phyloP scores from a whole-genome alignment of 2,888 invertebrate species.

The Hypomecis atomaria region DNA sequence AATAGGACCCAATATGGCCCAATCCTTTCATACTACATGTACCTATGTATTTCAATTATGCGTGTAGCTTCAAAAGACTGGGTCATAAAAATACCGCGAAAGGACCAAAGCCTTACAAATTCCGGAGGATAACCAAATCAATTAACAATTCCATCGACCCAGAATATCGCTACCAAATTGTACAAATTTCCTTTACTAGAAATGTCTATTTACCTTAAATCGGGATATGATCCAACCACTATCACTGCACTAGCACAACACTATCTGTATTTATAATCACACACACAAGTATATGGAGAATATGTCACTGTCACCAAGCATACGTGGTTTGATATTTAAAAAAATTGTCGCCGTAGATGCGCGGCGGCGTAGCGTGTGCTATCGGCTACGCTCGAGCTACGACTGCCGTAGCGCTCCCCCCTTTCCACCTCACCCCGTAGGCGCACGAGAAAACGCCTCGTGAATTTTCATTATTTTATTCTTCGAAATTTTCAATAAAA shows the following conservation, averaged over 20 bases:
- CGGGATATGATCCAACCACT: slow-evolving; percentile 53
- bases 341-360: slow-evolving; percentile 31
- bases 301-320: slow-evolving; percentile 45
- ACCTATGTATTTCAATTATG: slow-evolving; percentile 1
- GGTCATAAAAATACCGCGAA: slow-evolving; percentile 14
- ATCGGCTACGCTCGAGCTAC: slow-evolving; percentile 73
- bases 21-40: slow-evolving; percentile 10
- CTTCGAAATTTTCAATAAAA: slow-evolving; percentile 30
- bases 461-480: slow-evolving; percentile 50
- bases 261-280: slow-evolving; percentile 44
- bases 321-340: slow-evolving; percentile 26
- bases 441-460: slow-evolving; percentile 48
- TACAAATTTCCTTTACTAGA: slow-evolving; percentile 26
- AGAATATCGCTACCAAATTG: slow-evolving; percentile 19
- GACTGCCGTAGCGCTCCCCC: slow-evolving; percentile 77
- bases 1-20: slow-evolving; percentile 18
- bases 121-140: slow-evolving; percentile 16
- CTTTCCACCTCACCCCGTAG: slow-evolving; percentile 56
- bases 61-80: not conserved
- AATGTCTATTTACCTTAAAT: slow-evolving; percentile 52
- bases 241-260: slow-evolving; percentile 57
- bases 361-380: slow-evolving; percentile 70
- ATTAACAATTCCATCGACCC: slow-evolving; percentile 23
- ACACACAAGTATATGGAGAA: slow-evolving; percentile 44
- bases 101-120: slow-evolving; percentile 1